Percentiles rank a stretch among this genome's conserved stretches.
Evolutionary conservation across 2,888 invertebrate genomes (phyloP).

Genomic region (Acanthacorydalis orientalis): DNA sequence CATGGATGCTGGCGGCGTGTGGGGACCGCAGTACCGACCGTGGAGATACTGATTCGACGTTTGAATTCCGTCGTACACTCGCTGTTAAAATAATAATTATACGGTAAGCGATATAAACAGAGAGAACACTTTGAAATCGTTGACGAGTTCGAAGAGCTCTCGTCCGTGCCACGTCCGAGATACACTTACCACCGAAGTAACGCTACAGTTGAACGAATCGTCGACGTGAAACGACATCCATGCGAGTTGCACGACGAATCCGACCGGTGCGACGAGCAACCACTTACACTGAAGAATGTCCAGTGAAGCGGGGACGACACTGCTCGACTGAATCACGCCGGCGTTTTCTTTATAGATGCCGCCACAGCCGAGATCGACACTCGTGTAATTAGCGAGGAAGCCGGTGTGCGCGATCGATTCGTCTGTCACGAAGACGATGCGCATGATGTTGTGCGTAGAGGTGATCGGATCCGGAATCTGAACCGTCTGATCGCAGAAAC

Average conservation of each 20-base stretch:
- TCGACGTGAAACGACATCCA: slow-evolving; percentile 62
- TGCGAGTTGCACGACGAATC: slow-evolving; percentile 49
- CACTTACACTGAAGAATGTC: slow-evolving; percentile 54
- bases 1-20: slow-evolving; percentile 46
- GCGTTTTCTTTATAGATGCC: slow-evolving; percentile 43
- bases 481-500: slow-evolving; percentile 42
- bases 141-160: too few relatives aligned
- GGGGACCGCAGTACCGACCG: slow-evolving; percentile 47
- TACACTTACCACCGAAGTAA: slow-evolving; percentile 50
- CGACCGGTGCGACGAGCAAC: slow-evolving; percentile 54
- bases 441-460: slow-evolving; percentile 57
- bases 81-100: slow-evolving; percentile 10
- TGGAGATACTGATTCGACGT: slow-evolving; percentile 8
- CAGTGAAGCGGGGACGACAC: too few relatives aligned
- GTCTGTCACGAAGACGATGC: slow-evolving; percentile 27
- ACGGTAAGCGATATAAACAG: too few relatives aligned
- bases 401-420: slow-evolving; percentile 39
- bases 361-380: slow-evolving; percentile 51
- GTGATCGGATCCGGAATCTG: slow-evolving; percentile 36
- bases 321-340: slow-evolving; percentile 47
- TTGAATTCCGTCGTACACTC: slow-evolving; percentile 15
- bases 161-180: slow-evolving; percentile 27
- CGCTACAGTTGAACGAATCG: slow-evolving; percentile 36
- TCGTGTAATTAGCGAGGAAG: slow-evolving; percentile 58
- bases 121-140: too few relatives aligned